A percentile compares a stretch with the other conserved stretches of the same genome.
Evolutionary conservation across 2,113 vertebrate genomes (phyloP).

Genomic region (Ellobius talpinus): DNA sequence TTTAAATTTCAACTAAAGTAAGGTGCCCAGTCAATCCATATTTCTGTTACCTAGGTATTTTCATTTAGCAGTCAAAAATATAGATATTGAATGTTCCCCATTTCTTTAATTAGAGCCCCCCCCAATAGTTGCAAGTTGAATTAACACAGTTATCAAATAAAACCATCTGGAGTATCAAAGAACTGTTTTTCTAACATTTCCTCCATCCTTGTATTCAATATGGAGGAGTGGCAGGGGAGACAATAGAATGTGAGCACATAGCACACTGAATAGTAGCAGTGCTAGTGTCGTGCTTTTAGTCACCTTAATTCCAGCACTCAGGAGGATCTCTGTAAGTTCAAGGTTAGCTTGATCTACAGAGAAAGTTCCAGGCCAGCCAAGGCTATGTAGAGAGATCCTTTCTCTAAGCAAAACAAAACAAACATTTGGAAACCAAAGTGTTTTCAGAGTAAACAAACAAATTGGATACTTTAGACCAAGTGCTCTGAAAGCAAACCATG

Average conservation of each 20-base stretch:
- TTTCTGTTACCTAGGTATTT: not conserved
- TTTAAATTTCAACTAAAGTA: not conserved
- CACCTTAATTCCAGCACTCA: not conserved
- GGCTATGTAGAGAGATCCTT: not conserved
- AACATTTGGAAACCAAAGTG: not conserved
- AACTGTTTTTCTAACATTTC: not conserved
- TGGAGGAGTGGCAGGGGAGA: not conserved
- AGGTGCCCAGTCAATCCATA: not conserved
- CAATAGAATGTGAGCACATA: not conserved
- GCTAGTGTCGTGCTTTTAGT: not conserved
- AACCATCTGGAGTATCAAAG: not conserved
- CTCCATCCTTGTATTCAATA: not conserved
- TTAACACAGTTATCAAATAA: not conserved
- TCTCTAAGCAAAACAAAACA: not conserved
- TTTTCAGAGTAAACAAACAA: not conserved
- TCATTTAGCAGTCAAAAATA: not conserved
- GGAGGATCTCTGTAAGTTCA: not conserved
- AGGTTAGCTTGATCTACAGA: not conserved
- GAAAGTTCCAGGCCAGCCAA: not conserved
- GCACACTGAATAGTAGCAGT: not conserved
- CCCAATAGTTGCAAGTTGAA: not conserved
- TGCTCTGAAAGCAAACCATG: not conserved
- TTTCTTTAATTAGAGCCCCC: not conserved
- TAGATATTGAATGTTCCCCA: not conserved
- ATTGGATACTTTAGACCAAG: not conserved